Evolutionary conservation across 2,888 invertebrate genomes (phyloP), one percentile per base, ranked within the genome.

Genomic region (Eucera pruinosa): DNA sequence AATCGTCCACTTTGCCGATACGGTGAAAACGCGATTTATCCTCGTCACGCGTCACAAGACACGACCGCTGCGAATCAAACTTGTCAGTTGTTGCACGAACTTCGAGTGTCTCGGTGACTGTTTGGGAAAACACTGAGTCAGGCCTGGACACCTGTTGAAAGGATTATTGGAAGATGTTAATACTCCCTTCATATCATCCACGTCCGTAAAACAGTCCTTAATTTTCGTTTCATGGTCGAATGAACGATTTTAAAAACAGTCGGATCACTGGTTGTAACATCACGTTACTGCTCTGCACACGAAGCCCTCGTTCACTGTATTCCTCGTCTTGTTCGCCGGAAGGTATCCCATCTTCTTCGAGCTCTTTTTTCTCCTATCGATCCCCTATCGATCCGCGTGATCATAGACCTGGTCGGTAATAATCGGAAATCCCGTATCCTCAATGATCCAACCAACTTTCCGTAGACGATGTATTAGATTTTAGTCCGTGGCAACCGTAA

Each of bases 21-120:
- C 69, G 57, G 30, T 57, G 68, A 79, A 78, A 57, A 75, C 62
- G 75, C 66, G 75, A 75, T 66, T 62, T 70, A 78, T 75, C 69
- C 61, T 68, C 60, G 77, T 67, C 60, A 67, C 77, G 67, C 66
- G 66, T 60, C 64, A 77, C 61, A 60, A 47, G 33, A 65, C 71
- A 68, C 68, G 64, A 54, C 64, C 30, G 62, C 50, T 41, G 57
- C 25, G n/a, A 62, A 50, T 58, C 62, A 62, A 67, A 62, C 72
- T 57, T 52, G 66, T 62, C 76, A 52, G 58, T 55, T 36, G 11
- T 9, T 48, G 48, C 47, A 68, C 52, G 45, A 68, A 27, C 7
- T 15, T 13, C 18, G 27, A 13, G 50, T 11, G 6, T 23, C 43
- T 11, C 39, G 20, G 33, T 30, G 4, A 5, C 3, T n/a, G 25